Conservation (phyloP, 2,797 vertebrate species). For the Bradypodion ventrale region DNA sequence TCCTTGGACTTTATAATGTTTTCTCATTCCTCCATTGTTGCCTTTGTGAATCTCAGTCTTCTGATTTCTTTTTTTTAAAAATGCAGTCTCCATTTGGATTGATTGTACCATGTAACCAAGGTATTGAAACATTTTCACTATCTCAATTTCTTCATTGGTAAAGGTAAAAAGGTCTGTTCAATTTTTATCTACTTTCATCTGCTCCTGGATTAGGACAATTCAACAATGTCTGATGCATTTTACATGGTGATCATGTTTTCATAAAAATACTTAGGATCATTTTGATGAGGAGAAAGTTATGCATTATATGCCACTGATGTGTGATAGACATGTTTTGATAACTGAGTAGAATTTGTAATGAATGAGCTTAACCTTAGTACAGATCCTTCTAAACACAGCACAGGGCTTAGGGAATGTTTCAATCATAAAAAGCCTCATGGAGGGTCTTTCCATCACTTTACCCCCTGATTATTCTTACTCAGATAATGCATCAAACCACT, state of each 20-base stretch:
- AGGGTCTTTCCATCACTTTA: slow-evolving; percentile 8
- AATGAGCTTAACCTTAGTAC: not conserved
- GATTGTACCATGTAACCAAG: no score
- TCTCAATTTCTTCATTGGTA: no score
- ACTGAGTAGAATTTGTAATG: not conserved
- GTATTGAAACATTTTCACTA: no score
- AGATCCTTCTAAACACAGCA: no score
- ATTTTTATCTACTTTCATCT: slow-evolving; percentile 1
- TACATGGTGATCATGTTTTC: not conserved
- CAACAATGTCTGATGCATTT: not conserved
- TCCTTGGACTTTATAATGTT: no score
- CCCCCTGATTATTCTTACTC: slow-evolving; percentile 39
- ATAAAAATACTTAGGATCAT: slow-evolving; percentile 13
- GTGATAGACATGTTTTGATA: slow-evolving; percentile 18
- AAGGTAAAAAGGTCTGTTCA: no score
- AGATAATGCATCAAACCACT: slow-evolving; percentile 36
- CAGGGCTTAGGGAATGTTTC: slow-evolving; percentile 18
- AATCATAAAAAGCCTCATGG: slow-evolving; percentile 31
- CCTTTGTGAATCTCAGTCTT: no score
- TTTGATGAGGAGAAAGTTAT: not conserved
- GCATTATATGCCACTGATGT: slow-evolving; percentile 18
- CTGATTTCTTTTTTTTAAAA: no score
- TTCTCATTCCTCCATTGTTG: no score
- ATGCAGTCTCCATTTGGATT: no score
- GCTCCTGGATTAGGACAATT: slow-evolving; percentile 13